Base-by-base conservation (phyloP, 2,888 invertebrate species). In the Polydrusus pterygomalis region DNA sequence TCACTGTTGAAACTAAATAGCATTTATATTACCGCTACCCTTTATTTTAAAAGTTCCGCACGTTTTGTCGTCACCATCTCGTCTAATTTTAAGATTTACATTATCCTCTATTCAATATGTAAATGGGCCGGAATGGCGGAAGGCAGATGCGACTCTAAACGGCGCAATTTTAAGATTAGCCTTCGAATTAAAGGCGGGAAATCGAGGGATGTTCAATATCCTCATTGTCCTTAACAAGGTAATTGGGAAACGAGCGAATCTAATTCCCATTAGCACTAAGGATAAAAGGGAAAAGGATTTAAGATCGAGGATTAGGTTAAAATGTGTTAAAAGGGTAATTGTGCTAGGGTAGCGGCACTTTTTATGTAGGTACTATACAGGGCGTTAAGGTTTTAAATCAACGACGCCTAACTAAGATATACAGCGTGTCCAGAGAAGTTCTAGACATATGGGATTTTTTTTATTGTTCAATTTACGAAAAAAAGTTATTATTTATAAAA, bases 211-310 rank as follows among this genome's bases (percentile, higher is more conserved):
- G 75, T 72, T 73, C 78, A 71, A 78, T 78, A 78, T 75, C 78
- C 75, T 78, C 72, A 78, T 78, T 78, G 73, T 78, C 51, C 75
- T 75, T 78, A 78, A 78, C 78, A 72, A 78, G 78, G 73, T 78
- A 78, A 78, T 78, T 73, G 75, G 70, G 68, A 62, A 70, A 17
- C 60, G 60, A 51, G 62, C 49, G 34, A 47, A 70, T 70, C 60
- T 62, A 62, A 70, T 62, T 62, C 67, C 64, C 67, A 74, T 77
- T 77, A 65, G 77, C 60, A 67, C 72, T 65, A 68, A 64, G 63
- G 47, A 73, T 58, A 47, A 74, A 74, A 71, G 77, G 69, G 58
- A 74, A 74, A 71, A 74, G 69, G 71, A 65, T 73, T 77, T 65
- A 70, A 73, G 73, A 69, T 25, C n/a, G 9, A 30, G 62, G 73